These are phyloP conservation scores for Luidia sarsii DNA, from an alignment of 53 echinoderm and acorn worm genomes.

Conservation along the genomic window DNA sequence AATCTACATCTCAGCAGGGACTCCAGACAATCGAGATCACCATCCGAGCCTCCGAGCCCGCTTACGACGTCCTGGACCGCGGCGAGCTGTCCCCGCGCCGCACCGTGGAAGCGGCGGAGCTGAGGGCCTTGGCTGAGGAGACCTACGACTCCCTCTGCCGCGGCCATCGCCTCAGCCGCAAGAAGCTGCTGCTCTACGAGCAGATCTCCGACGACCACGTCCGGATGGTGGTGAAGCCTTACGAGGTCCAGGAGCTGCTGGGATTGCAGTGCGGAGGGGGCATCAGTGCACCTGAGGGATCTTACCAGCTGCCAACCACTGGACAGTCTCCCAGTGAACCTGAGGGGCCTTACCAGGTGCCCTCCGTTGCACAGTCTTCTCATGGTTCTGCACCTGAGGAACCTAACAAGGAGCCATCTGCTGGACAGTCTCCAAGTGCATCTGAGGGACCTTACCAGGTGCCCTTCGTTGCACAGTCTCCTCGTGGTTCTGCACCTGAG, in stretches of 20 bases:
- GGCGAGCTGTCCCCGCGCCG: no score
- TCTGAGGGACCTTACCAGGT: no score
- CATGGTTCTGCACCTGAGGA: not conserved
- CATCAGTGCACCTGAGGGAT: no score
- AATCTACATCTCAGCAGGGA: no score
- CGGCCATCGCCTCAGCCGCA: not conserved
- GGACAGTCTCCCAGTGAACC: no score
- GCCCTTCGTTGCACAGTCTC: no score
- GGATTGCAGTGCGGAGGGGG: no score
- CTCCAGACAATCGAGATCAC: not conserved
- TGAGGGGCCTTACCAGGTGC: no score
- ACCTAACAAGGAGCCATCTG: not conserved
- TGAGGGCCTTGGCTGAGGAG: not conserved
- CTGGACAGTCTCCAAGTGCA: not conserved
- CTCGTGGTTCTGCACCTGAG: no score
- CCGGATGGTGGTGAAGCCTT: not conserved
- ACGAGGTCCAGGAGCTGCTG: conserved; percentile 1
- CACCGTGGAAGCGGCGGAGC: no score
- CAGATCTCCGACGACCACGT: not conserved
- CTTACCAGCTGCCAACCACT: no score
- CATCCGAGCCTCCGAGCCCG: not conserved
- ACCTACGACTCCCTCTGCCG: conserved; percentile 2
- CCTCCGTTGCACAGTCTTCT: no score
- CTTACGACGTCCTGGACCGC: not conserved
- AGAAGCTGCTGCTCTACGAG: not conserved